A percentile compares a stretch with the other conserved stretches of the same genome.
phyloP scores from a whole-genome alignment of 2,113 vertebrate genomes.

The Myiozetetes cayanensis region DNA sequence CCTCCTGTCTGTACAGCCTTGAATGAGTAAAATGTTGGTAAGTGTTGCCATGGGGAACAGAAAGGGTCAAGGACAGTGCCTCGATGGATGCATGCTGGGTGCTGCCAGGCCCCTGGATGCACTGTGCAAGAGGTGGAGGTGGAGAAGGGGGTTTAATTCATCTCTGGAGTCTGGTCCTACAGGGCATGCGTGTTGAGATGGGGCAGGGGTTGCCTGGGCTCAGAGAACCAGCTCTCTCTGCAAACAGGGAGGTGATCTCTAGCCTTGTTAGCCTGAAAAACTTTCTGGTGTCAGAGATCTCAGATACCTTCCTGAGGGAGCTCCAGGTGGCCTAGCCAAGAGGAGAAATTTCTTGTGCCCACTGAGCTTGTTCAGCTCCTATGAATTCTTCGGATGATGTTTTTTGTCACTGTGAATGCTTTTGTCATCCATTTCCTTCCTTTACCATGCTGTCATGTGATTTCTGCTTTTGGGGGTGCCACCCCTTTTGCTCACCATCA shows the following conservation, averaged over 20 bases:
- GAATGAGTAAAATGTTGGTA: neutral
- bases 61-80: neutral
- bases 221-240: neutral
- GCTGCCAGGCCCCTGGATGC: neutral
- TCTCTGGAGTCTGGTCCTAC: neutral
- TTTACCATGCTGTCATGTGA: neutral
- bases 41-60: neutral
- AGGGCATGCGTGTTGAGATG: neutral
- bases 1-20: neutral
- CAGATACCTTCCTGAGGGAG: neutral
- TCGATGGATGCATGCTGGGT: rapidly evolving
- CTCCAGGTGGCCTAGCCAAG: neutral
- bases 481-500: neutral
- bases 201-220: too few species aligned
- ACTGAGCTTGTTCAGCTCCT: neutral
- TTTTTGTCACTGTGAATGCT: neutral
- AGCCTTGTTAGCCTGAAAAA: neutral
- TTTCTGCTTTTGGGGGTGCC: neutral
- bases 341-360: neutral
- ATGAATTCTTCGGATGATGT: neutral
- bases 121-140: neutral
- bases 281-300: neutral
- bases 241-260: neutral
- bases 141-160: neutral
- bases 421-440: neutral